Base-by-base conservation (phyloP, 1,140 invertebrate genomes). In the Musca vetustissima region DNA sequence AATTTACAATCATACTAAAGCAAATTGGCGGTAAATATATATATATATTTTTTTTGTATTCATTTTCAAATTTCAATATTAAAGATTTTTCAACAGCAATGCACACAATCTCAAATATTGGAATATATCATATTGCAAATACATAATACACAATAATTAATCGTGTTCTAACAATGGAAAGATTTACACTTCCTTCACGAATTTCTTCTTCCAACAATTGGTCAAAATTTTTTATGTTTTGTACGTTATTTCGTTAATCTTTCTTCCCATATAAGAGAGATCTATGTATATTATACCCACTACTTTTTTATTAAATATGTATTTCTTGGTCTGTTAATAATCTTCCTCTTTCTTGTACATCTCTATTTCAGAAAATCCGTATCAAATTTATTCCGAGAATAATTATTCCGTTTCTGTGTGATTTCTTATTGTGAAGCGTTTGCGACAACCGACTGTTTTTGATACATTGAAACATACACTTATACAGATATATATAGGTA, bases 341-440 rank as follows among this genome's bases (percentile, higher is more conserved):
- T 36, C n/a, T 61, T 24, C 32, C 49, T 24, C 25, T 70, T 28
- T 57, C 14, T 65, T 70, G 19, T 70, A 48, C n/a, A 19, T 47
- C 24, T 50, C 32, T 22, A 70, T 67, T 36, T 61, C 72, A 76
- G 75, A 75, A 48, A 75, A 74, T 71, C 55, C 74, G 13, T 75
- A 75, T 59, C 74, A 74, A 68, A 72, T 73, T 14, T 76, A 73
- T 70, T 73, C 74, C 2, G 75, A 76, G 71, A 71, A 72, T 64
- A 74, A 73, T 64, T 76, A 76, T 66, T 76, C 73, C 28, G 75
- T 76, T 66, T 75, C 75, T 43, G 74, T 75, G n/a, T 76, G 71
- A 72, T 69, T 65, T 7, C 15, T 59, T 61, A 36, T 3, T 14
- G 17, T 19, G 28, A 67, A 43, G 36, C 36, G 36, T 43, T 7